Base-by-base conservation (phyloP, 2,113 vertebrate genomes). In the Eurystomus gularis region DNA sequence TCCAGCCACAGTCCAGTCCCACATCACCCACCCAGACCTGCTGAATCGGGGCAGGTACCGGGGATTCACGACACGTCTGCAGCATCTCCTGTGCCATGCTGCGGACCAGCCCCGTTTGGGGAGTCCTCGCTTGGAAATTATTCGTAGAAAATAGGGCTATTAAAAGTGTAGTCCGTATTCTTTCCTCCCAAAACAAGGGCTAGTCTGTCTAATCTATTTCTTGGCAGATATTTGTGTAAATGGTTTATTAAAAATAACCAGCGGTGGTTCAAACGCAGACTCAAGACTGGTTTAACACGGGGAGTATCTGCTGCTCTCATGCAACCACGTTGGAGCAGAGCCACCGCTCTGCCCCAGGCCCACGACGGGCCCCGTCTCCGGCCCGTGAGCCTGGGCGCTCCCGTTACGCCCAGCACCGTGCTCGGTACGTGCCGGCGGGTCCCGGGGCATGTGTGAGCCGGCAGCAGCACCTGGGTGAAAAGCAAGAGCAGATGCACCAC, bases 281-380 rank as follows among this genome's bases (percentile, higher is more conserved):
- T 65, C 3, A 0, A 40, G 65, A 11, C 19, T 13, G 11, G 11
- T 40, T 19, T 31, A 24, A 12, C 23, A 18, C 0, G 17, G 42
- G 29, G 15, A 9, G 1, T 1, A 35, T 25, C 48, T 29, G 69
- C 62, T 40, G 55, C 54, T 82, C 29, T 11, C 10, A 3, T 0
- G 4, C 0, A 0, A 21, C 3, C 1, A 3, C 0, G 0, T 13
- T 20, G 4, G 60, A 37, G n/a, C 5, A 1, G 46, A 82, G 33
- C 65, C 48, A 11, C 6, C 3, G 6, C 7, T 14, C 42, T 76
- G 37, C 17, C 58, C 15, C 20, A 3, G 18, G 16, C 7, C 44
- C 35, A 0, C 0, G 17, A n/a, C 0, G 4, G 13, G 20, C 7
- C 48, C 44, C 26, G 1, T 61, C 31, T 72, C 57, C 69, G 9